Evolutionary conservation across 2,113 vertebrate species (phyloP).

Genomic region (Lepus timidus): DNA sequence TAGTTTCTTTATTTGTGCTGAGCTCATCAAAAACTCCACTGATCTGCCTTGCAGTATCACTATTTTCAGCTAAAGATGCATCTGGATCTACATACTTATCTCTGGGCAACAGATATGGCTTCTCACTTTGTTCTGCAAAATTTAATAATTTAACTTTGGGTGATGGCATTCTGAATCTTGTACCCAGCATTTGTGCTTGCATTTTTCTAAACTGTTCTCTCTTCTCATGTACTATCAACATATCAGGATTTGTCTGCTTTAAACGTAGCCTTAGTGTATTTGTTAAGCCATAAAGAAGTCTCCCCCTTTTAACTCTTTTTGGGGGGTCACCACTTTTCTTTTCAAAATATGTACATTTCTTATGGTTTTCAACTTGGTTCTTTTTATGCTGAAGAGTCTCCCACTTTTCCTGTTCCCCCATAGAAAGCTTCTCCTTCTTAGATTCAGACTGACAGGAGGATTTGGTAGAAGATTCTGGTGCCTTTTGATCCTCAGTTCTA

Average conservation of each 20-base stretch:
- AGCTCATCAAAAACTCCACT: constrained; percentile 11
- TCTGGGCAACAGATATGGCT: constrained; percentile 44
- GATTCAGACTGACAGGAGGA: constrained; percentile 14
- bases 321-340: constrained; percentile 59
- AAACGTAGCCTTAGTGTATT: constrained; percentile 92
- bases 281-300: constrained; percentile 91
- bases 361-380: constrained; percentile 49
- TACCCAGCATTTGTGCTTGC: constrained; percentile 73
- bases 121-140: constrained; percentile 43
- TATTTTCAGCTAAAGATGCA: constrained; percentile 82
- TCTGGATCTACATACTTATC: constrained; percentile 64
- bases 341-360: constrained; percentile 65
- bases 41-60: constrained; percentile 84
- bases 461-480: not conserved
- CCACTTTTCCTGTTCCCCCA: not conserved
- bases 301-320: constrained; percentile 82
- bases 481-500: constrained; percentile 64
- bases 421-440: not conserved
- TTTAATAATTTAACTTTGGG: constrained; percentile 72
- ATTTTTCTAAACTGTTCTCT: constrained; percentile 85
- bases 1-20: not conserved
- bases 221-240: constrained; percentile 87
- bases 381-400: constrained; percentile 56
- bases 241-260: constrained; percentile 87
- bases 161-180: constrained; percentile 59